Evolutionary conservation across 2,113 vertebrate species (phyloP), one percentile per base, ranked within the genome.

Genomic region (Phainopepla nitens): DNA sequence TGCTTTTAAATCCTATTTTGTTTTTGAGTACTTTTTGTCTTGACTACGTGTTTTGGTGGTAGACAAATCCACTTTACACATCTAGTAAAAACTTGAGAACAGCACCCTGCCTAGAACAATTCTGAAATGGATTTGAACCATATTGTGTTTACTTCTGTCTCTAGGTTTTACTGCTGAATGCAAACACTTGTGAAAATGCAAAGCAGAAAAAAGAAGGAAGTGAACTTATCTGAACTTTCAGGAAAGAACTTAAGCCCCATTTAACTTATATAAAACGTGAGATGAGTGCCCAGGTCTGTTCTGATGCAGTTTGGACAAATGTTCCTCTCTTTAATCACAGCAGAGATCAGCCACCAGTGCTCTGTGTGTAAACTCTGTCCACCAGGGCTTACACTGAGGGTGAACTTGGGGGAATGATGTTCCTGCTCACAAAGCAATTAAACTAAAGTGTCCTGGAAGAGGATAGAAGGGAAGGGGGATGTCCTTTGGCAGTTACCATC

Each of bases 401-500:
- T 42, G 57, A 97, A 64, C 80, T 80, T 51, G 58, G 78, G 91
- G 95, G 87, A 60, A 95, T 54, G 80, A 76, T 96, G 96, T 96
- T 97, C 84, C 73, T 91, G 86, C 84, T 93, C 71, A 68, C 70
- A 96, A 70, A 86, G 73, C 76, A 89, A 96, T 96, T 96, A 97
- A 96, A 36, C 13, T 80, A 82, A 95, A 91, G 83, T 79, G 76
- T 62, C 95, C 87, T 96, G 91, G 92, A 93, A 95, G 93, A 93
- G 10, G 45, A 89, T 53, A 33, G 92, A 87, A 89, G 31, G 72
- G 77, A 89, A 89, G 53, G 64, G 57, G 60, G 82, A 45, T 82
- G 61, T 90, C 95, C 94, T 90, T 94, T 93, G 93, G 87, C 96
- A 94, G 96, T 98, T 90, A 69, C 94, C 93, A 90, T 81, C 93